Evolutionary conservation across 1,140 invertebrate species (phyloP).

Genomic region (Drosophila murphyi): DNA sequence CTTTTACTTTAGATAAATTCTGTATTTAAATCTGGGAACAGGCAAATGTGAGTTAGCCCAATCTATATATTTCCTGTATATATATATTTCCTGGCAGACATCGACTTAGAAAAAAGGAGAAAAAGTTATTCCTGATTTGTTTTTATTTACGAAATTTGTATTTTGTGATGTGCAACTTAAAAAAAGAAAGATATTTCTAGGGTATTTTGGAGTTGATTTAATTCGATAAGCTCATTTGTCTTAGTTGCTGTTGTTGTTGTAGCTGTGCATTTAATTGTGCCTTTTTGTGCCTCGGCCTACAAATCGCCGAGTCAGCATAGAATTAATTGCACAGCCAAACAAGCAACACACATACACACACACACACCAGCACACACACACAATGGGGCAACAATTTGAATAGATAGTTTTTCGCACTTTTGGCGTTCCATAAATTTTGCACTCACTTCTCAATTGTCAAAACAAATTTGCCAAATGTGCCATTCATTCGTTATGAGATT

Average conservation of each 20-base stretch:
- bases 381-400: slow-evolving; percentile 25
- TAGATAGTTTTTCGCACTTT: slow-evolving; percentile 59
- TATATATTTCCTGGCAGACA: too few relatives aligned
- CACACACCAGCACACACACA: slow-evolving; percentile 1
- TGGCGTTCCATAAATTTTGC: slow-evolving; percentile 60
- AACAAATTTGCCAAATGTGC: slow-evolving; percentile 77
- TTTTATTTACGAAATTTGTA: too few relatives aligned
- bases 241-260: slow-evolving; percentile 33
- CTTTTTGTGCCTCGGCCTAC: slow-evolving; percentile 57
- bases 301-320: slow-evolving; percentile 66
- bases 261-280: slow-evolving; percentile 71
- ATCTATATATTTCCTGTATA: too few relatives aligned
- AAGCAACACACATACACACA: slow-evolving; percentile 16
- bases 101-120: too few relatives aligned
- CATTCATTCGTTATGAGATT: slow-evolving; percentile 79
- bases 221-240: slow-evolving; percentile 14
- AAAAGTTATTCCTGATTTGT: too few relatives aligned
- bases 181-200: neutral
- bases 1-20: too few relatives aligned
- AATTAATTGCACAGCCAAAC: slow-evolving; percentile 63
- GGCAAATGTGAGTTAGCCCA: too few relatives aligned
- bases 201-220: neutral
- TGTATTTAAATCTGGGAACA: too few relatives aligned
- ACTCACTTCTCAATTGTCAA: slow-evolving; percentile 67
- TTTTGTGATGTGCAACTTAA: too few relatives aligned